phyloP scores from a whole-genome alignment of 1,140 invertebrate genomes.

The Trachymyrmex septentrionalis region DNA sequence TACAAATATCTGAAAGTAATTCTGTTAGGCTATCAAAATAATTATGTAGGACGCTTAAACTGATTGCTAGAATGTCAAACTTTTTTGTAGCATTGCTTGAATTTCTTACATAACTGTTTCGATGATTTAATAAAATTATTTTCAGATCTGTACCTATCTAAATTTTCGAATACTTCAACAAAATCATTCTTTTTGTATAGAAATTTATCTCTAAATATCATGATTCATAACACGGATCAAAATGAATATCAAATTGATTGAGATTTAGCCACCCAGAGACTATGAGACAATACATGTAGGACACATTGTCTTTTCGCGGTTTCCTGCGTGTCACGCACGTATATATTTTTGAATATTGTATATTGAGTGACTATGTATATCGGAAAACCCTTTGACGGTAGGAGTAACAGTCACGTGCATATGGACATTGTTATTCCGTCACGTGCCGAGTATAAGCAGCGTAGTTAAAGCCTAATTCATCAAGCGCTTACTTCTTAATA shows the following conservation, averaged over 20 bases:
- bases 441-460: neutral
- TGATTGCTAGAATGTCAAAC: too few species aligned
- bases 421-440: conserved; percentile 34
- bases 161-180: too few species aligned
- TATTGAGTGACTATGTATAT: neutral
- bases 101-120: too few species aligned
- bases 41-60: too few species aligned
- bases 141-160: too few species aligned
- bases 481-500: neutral
- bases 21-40: too few species aligned
- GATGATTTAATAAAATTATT: too few species aligned
- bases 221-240: conserved; percentile 59
- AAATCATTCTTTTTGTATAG: neutral
- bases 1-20: too few species aligned
- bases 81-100: too few species aligned
- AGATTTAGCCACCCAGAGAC: conserved; percentile 15
- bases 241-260: conserved; percentile 54
- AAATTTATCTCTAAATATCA: conserved; percentile 9
- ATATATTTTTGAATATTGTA: conserved; percentile 13
- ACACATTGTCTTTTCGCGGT: conserved; percentile 15
- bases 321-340: conserved; percentile 29
- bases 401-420: conserved; percentile 8
- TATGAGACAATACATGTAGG: neutral
- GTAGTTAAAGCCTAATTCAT: conserved; percentile 4
- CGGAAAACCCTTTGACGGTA: neutral